Base-by-base conservation (phyloP, 2,113 vertebrate genomes). In the Oenanthe melanoleuca region DNA sequence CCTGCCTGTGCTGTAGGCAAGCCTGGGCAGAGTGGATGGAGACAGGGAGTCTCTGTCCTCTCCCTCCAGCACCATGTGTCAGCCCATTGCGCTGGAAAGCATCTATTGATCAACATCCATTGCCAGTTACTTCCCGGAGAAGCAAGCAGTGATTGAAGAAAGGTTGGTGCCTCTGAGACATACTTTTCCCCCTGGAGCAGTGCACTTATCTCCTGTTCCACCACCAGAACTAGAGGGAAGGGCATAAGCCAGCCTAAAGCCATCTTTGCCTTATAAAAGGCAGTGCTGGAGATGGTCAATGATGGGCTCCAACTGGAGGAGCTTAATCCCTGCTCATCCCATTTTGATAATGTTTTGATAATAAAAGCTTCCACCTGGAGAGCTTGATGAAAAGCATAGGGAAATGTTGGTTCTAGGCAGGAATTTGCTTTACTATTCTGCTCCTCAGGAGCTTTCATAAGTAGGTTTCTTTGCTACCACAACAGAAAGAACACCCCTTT, bases 401-500 rank as follows among this genome's bases (percentile, higher is more conserved):
- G 64, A 80, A 25, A 40, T 70, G 56, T 57, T 66, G 42, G 40
- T 95, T 91, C 70, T 52, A 74, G 79, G 52, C 57, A 88, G 82
- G 80, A 94, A 73, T 93, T 78, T 66, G 37, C 55, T 88, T 59
- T 55, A 37, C 50, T 71, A 10, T 88, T 92, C 63, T 94, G 64
- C 55, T 93, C 84, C 84, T 84, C 52, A 66, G 86, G 83, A 94
- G 78, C 59, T 95, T 96, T 96, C 86, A 60, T 72, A 77, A 84
- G 53, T 33, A 79, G 63, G 72, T 95, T 95, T 95, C 92, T 93
- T 83, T 88, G 65, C 80, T 80, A 95, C 95, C 93, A 92, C 88
- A 94, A 88, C 69, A 97, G 91, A 94, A 92, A 89, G 84, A 95
- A 56, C 53, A 86, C 25, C 75, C 80, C 90, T 96, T 95, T 96